These are phyloP conservation scores for Urophycis tenuis DNA, from an alignment of 2,797 vertebrate species.

Conservation along the genomic window DNA sequence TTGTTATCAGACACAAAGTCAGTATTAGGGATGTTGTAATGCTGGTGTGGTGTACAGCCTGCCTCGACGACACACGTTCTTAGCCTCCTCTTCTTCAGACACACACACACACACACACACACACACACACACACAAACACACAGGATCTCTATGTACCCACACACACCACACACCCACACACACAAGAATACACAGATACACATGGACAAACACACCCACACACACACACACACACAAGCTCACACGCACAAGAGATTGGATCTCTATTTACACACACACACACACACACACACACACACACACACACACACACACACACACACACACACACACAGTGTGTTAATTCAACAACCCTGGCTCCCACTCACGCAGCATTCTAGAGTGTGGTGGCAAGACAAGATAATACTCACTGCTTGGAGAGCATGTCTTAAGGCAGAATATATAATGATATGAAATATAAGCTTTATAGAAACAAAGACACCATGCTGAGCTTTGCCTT, in stretches of 20 bases:
- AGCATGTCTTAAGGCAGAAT: constrained; percentile 14
- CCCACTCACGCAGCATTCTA: constrained; percentile 51
- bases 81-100: neutral
- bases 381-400: constrained; percentile 55
- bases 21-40: neutral
- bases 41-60: neutral
- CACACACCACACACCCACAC: neutral
- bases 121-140: no score
- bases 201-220: neutral
- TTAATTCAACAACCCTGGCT: constrained; percentile 38
- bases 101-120: neutral
- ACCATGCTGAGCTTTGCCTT: constrained; percentile 22
- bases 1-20: neutral
- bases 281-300: neutral
- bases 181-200: neutral
- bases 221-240: neutral
- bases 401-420: constrained; percentile 39
- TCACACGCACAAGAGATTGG: neutral
- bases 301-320: neutral
- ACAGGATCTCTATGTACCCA: neutral
- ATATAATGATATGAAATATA: neutral
- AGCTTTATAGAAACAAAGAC: constrained; percentile 25
- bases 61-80: neutral
- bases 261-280: neutral
- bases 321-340: constrained; percentile 34